Base-by-base conservation (phyloP, 2,113 vertebrate species). In the Orycteropus afer region DNA sequence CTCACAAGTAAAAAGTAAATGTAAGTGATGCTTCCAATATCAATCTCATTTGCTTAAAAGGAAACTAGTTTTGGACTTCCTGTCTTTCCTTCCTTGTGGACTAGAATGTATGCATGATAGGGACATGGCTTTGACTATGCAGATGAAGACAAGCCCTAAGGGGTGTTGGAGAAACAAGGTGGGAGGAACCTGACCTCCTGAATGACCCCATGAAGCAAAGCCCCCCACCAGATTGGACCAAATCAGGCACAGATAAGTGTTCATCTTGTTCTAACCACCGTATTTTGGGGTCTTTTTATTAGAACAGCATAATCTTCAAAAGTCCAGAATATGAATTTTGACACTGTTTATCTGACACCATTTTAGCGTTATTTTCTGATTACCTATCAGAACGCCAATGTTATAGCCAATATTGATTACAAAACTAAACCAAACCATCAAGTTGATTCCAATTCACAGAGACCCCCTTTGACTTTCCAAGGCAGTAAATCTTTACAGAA, bases 381-480 rank as follows among this genome's bases (percentile, higher is more conserved):
- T 4, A 0, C 1, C 2, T 0, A 0, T 11, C 25, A 1, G 5
- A 74, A 14, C 4, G 3, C n/a, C n/a, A n/a, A n/a, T n/a, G n/a
- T 3, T n/a, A 15, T 1, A 3, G 61, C 49, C 4, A 20, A 7
- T 0, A 0, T 7, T 0, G 2, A 9, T 0, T 5, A 57, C 0
- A 4, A 8, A 8, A 53, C 51, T 53, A 8, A 53, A 11, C 15
- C 51, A 53, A 11, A 11, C 51, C 51, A 53, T 53, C 51, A 11
- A 15, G 51, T 53, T 53, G 51, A 15, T 53, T 53, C 15, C 51
- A 8, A 53, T 53, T 8, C 51, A 53, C 15, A 53, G 51, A 8
- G 51, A 53, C 51, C 51, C 51, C 51, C 51, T 53, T n/a, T n/a
- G n/a, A n/a, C n/a, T n/a, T n/a, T n/a, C n/a, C n/a, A n/a, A n/a